Conservation (phyloP, 2,888 invertebrate species). For the Litoditis marina region DNA sequence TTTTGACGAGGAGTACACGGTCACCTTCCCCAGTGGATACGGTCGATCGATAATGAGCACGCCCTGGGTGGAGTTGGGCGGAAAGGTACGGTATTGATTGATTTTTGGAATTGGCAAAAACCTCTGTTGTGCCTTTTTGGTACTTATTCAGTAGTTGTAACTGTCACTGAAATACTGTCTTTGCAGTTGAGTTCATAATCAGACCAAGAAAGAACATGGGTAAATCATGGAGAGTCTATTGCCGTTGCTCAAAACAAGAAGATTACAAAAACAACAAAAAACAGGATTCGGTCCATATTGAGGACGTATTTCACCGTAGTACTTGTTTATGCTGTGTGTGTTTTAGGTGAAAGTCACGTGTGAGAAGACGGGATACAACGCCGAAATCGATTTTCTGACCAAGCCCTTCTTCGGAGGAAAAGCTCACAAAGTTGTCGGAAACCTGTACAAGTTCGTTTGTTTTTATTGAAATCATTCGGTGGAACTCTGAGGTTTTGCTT, state of each 20-base stretch:
- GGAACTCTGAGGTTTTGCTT: too few species aligned
- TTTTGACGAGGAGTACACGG: slow-evolving; percentile 80
- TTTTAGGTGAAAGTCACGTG: slow-evolving; percentile 78
- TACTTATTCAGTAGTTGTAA: too few species aligned
- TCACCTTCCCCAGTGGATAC: slow-evolving; percentile 97
- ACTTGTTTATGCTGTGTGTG: neutral
- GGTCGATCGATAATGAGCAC: slow-evolving; percentile 92
- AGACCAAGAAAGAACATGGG: too few species aligned
- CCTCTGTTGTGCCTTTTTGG: too few species aligned
- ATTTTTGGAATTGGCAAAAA: neutral
- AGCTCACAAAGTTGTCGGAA: slow-evolving; percentile 54
- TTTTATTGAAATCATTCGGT: neutral
- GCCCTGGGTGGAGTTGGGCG: slow-evolving; percentile 98
- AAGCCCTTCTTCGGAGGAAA: slow-evolving; percentile 68
- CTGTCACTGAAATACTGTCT: too few species aligned
- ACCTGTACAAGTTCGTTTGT: slow-evolving; percentile 38
- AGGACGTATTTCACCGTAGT: too few species aligned
- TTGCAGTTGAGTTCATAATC: too few species aligned
- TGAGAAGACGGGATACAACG: slow-evolving; percentile 82
- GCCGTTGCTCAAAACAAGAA: too few species aligned
- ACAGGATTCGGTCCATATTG: too few species aligned
- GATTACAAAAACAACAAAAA: too few species aligned
- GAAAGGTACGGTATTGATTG: slow-evolving; percentile 71
- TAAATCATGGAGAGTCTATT: too few species aligned
- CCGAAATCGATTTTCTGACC: slow-evolving; percentile 89